Conservation (phyloP, 30 jellyfish, hydroid and myxozoan genomes). For the Aurelia aurita complex sp. Pacific region DNA sequence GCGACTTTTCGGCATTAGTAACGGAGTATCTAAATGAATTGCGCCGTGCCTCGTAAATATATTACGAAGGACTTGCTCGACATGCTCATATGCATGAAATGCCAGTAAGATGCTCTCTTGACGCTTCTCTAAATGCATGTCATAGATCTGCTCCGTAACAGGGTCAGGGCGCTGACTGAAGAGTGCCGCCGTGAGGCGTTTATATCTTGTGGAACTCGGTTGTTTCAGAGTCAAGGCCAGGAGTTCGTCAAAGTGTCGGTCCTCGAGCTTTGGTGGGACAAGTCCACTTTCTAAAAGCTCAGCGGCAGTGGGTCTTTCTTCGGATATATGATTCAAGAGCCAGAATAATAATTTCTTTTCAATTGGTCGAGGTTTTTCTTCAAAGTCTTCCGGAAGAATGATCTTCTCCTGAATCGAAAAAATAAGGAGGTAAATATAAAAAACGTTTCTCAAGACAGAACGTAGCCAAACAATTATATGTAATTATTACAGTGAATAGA, state of each 20-base stretch:
- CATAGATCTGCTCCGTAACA: slow-evolving; percentile 83
- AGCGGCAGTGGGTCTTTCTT: slow-evolving; percentile 87
- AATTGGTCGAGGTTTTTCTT: slow-evolving; percentile 49
- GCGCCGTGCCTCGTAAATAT: slow-evolving; percentile 85
- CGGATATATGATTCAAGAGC: slow-evolving; percentile 83
- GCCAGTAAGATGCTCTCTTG: slow-evolving; percentile 47
- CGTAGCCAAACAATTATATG: too few species aligned
- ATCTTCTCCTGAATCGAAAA: slow-evolving; percentile 54
- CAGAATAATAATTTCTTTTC: slow-evolving; percentile 66
- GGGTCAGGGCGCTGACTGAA: slow-evolving; percentile 81
- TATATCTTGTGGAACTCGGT: slow-evolving; percentile 81
- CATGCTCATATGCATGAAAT: slow-evolving; percentile 71
- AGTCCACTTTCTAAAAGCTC: slow-evolving; percentile 89
- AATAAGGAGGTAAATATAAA: too few species aligned
- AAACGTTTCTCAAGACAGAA: too few species aligned
- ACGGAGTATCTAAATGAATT: slow-evolving; percentile 62
- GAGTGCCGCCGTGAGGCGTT: slow-evolving; percentile 81
- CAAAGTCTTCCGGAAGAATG: slow-evolving; percentile 80
- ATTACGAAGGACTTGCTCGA: slow-evolving; percentile 48
- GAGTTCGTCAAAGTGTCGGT: slow-evolving; percentile 85
- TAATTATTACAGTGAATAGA: too few species aligned
- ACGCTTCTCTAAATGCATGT: slow-evolving; percentile 66
- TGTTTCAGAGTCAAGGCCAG: slow-evolving; percentile 80
- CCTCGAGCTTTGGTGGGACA: slow-evolving; percentile 92
- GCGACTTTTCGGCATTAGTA: slow-evolving; percentile 80